Evolutionary conservation across 2,797 vertebrate genomes (phyloP).

Genomic region (Acrossocheilus fasciatus): DNA sequence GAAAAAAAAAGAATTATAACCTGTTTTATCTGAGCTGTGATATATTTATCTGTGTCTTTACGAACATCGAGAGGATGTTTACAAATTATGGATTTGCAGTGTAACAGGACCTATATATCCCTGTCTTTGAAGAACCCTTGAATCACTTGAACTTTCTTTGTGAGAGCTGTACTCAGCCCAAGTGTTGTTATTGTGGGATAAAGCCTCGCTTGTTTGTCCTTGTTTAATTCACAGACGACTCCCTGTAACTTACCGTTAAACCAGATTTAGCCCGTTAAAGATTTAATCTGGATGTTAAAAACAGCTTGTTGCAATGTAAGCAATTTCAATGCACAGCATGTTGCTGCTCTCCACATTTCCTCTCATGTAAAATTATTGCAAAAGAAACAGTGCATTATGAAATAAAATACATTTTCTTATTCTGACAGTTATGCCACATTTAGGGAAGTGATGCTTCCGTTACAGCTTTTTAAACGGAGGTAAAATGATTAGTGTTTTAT

Average conservation of each 20-base stretch:
- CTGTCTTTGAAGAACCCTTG: conserved; percentile 32
- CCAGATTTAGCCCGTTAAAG: not conserved
- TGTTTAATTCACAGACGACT: conserved; percentile 1
- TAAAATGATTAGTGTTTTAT: conserved; percentile 1
- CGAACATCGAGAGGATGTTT: conserved; percentile 22
- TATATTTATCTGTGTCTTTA: conserved; percentile 8
- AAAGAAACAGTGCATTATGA: not conserved
- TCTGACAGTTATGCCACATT: not conserved
- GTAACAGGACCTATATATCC: not conserved
- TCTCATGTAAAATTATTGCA: not conserved
- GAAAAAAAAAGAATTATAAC: not conserved
- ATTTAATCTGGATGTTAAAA: conserved; percentile 16
- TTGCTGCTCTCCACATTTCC: not conserved
- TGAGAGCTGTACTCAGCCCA: conserved; percentile 13
- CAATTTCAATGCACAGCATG: conserved; percentile 1
- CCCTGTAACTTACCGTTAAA: not conserved
- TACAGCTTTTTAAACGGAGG: not conserved
- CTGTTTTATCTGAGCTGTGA: conserved; percentile 61
- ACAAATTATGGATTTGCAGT: not conserved
- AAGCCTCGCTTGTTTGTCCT: not conserved
- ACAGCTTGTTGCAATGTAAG: not conserved
- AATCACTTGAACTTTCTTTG: conserved; percentile 38
- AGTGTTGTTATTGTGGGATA: conserved; percentile 44
- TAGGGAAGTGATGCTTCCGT: not conserved
- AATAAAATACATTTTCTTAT: conserved; percentile 10